Percentiles rank a stretch among this genome's conserved stretches.
These are phyloP conservation scores for Hucho hucho DNA, from an alignment of 2,113 vertebrate species.

Conservation along the genomic window DNA sequence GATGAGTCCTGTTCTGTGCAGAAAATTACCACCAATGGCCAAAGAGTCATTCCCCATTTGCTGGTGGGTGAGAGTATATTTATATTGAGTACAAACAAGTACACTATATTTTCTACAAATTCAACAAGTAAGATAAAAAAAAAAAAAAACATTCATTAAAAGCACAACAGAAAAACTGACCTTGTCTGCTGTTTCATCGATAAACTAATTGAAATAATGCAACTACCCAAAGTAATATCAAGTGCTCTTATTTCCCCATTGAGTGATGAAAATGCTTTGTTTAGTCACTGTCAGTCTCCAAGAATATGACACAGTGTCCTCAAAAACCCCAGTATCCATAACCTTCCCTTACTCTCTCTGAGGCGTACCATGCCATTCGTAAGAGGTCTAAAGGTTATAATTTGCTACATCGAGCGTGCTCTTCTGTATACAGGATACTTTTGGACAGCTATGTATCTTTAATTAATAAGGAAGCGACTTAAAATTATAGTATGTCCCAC, in stretches of 20 bases:
- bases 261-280: background rate
- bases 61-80: background rate
- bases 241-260: too few species aligned
- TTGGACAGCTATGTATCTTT: constrained; percentile 24
- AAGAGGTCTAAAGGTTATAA: constrained; percentile 3
- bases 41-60: background rate
- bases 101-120: background rate
- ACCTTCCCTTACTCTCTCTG: background rate
- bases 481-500: constrained; percentile 50
- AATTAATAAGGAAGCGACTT: constrained; percentile 52
- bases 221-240: too few species aligned
- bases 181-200: background rate
- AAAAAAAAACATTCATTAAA: too few species aligned
- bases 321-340: background rate
- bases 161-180: background rate
- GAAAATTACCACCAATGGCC: background rate
- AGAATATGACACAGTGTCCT: background rate
- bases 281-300: background rate
- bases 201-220: background rate
- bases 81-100: background rate
- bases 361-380: background rate
- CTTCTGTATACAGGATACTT: constrained; percentile 13
- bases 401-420: constrained; percentile 5
- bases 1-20: background rate
- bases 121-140: background rate